These are phyloP conservation scores for Etheostoma cragini DNA, from an alignment of 2,113 vertebrate genomes.

Conservation along the genomic window DNA sequence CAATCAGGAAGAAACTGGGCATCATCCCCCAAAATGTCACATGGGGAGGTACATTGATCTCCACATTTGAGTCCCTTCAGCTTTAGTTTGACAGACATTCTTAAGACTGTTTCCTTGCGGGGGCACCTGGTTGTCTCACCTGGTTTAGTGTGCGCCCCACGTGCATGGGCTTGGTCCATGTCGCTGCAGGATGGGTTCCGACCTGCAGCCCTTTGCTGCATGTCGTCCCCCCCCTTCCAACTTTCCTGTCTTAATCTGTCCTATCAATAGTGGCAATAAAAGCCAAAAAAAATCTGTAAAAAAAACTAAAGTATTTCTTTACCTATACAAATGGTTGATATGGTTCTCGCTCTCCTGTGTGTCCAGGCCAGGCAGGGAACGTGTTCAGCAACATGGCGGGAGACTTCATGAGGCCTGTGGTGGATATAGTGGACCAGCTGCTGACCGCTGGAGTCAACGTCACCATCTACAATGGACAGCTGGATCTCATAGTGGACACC, in stretches of 20 bases:
- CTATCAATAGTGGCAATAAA: too few relatives aligned
- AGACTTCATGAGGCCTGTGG: conserved; percentile 95
- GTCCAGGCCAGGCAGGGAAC: conserved; percentile 85
- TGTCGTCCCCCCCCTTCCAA: too few relatives aligned
- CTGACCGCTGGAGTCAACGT: conserved; percentile 89
- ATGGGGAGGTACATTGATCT: conserved; percentile 91
- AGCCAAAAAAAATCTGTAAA: too few relatives aligned
- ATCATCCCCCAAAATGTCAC: conserved; percentile 91
- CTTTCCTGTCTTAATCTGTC: too few relatives aligned
- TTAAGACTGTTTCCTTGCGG: neutral
- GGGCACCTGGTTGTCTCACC: too few relatives aligned
- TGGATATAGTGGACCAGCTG: conserved; percentile 89
- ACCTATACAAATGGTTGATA: too few relatives aligned
- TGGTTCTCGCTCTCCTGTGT: neutral
- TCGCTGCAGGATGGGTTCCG: too few relatives aligned
- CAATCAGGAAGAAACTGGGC: conserved; percentile 90
- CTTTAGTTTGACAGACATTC: neutral
- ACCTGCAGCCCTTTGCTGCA: too few relatives aligned
- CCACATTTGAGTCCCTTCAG: too few relatives aligned
- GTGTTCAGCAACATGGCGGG: conserved; percentile 92
- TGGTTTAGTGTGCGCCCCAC: too few relatives aligned
- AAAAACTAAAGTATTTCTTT: too few relatives aligned
- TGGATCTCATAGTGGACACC: conserved; percentile 98
- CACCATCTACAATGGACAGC: conserved; percentile 94
- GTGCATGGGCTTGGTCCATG: too few relatives aligned